Percentiles rank a stretch among this genome's conserved stretches.
phyloP scores from a whole-genome alignment of 2,888 invertebrate species.

The Saturnia pavonia region DNA sequence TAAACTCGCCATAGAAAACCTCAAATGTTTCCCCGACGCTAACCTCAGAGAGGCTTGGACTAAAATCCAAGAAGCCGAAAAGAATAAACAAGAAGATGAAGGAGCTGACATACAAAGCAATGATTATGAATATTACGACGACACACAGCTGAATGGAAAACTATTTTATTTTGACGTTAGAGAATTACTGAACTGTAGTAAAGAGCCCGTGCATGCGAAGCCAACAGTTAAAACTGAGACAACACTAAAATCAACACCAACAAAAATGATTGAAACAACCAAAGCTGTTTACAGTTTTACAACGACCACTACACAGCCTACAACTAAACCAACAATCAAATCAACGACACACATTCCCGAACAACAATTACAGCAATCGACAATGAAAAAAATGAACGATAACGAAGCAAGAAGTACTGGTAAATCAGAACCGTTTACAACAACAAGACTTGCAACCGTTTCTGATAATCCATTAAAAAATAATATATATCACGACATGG shows the following conservation, averaged over 20 bases:
- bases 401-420: constrained; percentile 21
- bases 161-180: constrained; percentile 69
- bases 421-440: constrained; percentile 46
- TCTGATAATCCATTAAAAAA: constrained; percentile 65
- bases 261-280: constrained; percentile 24
- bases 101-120: constrained; percentile 38
- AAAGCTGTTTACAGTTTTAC: constrained; percentile 31
- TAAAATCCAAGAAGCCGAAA: constrained; percentile 53
- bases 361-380: constrained; percentile 24
- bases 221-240: constrained; percentile 12
- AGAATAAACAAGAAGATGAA: constrained; percentile 42
- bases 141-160: constrained; percentile 67
- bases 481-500: constrained; percentile 58
- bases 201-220: constrained; percentile 8
- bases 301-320: constrained; percentile 28
- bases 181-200: constrained; percentile 59
- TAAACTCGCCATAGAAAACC: constrained; percentile 59
- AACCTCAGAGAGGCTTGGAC: constrained; percentile 57
- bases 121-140: constrained; percentile 74
- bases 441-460: constrained; percentile 67
- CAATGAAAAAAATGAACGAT: constrained; percentile 24
- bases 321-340: constrained; percentile 26
- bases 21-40: constrained; percentile 63
- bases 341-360: constrained; percentile 25
- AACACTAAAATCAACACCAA: constrained; percentile 20